Conservation (phyloP, 2,797 vertebrate genomes). For the Meda fulgida region DNA sequence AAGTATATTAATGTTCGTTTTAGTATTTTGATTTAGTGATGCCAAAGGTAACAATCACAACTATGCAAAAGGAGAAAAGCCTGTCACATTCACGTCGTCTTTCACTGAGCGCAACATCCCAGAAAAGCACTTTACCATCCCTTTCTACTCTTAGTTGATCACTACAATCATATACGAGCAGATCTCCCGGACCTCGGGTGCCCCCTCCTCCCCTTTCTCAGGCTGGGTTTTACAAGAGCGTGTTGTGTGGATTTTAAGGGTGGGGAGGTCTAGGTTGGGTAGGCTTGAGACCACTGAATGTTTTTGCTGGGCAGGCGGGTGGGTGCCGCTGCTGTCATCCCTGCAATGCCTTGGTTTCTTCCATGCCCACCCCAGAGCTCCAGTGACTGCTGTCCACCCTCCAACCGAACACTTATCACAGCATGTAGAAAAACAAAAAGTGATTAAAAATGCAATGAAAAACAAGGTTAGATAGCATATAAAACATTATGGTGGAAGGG, state of each 20-base stretch:
- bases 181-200: constrained; percentile 32
- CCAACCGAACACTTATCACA: constrained; percentile 52
- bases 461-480: constrained; percentile 60
- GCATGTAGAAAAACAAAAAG: constrained; percentile 51
- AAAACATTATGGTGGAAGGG: constrained; percentile 36
- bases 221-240: constrained; percentile 37
- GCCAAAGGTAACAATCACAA: constrained; percentile 59
- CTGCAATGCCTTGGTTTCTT: constrained; percentile 71
- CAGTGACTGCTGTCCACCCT: constrained; percentile 52
- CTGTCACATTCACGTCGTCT: neutral
- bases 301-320: constrained; percentile 66
- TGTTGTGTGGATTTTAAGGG: constrained; percentile 39
- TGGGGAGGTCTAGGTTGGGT: constrained; percentile 55
- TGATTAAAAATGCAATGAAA: constrained; percentile 59
- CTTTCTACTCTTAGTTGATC: neutral
- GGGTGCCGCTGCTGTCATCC: constrained; percentile 75
- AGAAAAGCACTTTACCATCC: constrained; percentile 40
- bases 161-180: neutral
- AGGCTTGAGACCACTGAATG: constrained; percentile 72
- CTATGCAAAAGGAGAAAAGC: constrained; percentile 59
- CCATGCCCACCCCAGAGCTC: constrained; percentile 60
- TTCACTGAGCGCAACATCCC: constrained; percentile 18
- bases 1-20: constrained; percentile 20
- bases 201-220: constrained; percentile 49
- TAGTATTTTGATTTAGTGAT: constrained; percentile 47